Base-by-base conservation (phyloP, 1,140 invertebrate genomes). In the Chrysopa pallens region DNA sequence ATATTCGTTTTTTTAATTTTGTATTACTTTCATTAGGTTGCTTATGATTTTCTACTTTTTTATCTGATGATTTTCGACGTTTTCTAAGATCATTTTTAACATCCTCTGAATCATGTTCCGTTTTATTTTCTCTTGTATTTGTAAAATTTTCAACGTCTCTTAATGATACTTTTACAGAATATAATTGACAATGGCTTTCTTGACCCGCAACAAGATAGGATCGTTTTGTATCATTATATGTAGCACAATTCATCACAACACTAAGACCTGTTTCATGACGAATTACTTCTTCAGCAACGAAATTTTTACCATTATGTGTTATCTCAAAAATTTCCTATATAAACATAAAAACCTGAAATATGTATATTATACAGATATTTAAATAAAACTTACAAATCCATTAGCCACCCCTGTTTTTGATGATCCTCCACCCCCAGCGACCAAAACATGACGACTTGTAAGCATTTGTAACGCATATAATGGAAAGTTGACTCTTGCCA, bases 321-420 rank as follows among this genome's bases (percentile, higher is more conserved):
- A 93, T 56, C 63, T 93, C 88, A 67, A 87, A 93, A 54, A 93
- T 84, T 74, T 92, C 86, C 87, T 91, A 54, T 3, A 58, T 55
- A 50, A 48, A 53, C 13, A 49, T 39, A 48, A 46, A 52, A 27
- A 6, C 35, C 28, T 39, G 17, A 40, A 13, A 42, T 23, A 46
- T 39, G 9, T 39, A 40, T 28, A 36, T 14, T 33, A 41, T 41
- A 31, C 8, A 46, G 33, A 43, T 28, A 13, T 28, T 42, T 31
- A 42, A 36, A 36, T 13, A 44, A 54, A 45, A 72, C 80, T 76
- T 66, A 86, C 90, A 69, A 97, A 91, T 62, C 87, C 86, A 74
- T 98, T 97, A 12, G 81, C 78, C 44, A 98, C 83, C 15, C 93
- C 93, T 36, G 91, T 96, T 65, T 92, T 95, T 13, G 89, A 80